Evolutionary conservation across 2,888 invertebrate genomes (phyloP).

Genomic region (Homarus gammarus): DNA sequence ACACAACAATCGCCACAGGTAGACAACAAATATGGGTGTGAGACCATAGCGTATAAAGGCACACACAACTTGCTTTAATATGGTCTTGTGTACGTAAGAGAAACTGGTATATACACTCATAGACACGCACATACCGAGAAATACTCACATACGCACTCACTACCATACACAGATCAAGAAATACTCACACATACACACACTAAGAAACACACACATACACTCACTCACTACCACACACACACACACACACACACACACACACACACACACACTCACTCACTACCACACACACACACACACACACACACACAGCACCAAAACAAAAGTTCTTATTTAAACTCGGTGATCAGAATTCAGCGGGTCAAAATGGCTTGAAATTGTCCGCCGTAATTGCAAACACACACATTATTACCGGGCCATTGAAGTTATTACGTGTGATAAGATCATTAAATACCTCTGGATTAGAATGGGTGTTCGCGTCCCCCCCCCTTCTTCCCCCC

Average conservation of each 20-base stretch:
- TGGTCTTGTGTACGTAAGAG: too few species aligned
- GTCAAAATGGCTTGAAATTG: not conserved
- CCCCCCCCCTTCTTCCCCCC: not conserved
- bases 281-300: not conserved
- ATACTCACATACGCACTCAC: not conserved
- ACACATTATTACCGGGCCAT: not conserved
- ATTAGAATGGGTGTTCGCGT: not conserved
- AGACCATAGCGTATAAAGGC: too few species aligned
- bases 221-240: not conserved
- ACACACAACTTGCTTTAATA: too few species aligned
- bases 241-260: constrained; percentile 5
- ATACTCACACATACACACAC: not conserved
- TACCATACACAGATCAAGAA: too few species aligned
- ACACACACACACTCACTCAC: too few species aligned
- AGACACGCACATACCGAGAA: not conserved
- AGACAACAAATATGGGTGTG: too few species aligned
- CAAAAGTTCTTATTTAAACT: not conserved
- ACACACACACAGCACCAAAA: not conserved
- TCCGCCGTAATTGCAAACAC: not conserved
- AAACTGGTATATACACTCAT: too few species aligned
- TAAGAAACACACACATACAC: not conserved
- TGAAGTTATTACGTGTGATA: not conserved
- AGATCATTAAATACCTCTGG: not conserved
- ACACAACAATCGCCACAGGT: too few species aligned
- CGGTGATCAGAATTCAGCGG: not conserved